Conservation (phyloP, 2,888 invertebrate species). For the Microctonus hyperodae region DNA sequence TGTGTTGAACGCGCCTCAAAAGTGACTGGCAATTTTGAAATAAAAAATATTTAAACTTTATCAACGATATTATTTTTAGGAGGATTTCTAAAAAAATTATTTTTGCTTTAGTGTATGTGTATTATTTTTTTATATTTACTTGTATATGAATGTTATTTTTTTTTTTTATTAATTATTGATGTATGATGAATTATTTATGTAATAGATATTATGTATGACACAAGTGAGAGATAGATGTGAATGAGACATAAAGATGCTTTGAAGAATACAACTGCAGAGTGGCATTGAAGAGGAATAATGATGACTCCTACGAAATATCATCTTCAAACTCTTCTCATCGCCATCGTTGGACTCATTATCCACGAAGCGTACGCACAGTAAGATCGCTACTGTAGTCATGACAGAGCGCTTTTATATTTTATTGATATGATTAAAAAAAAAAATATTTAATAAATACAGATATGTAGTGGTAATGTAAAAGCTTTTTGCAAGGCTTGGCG, state of each 20-base stretch:
- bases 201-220: background rate
- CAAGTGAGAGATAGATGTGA: background rate
- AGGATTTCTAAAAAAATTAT: too few species aligned
- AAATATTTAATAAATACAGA: slow-evolving; percentile 5
- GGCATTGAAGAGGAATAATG: background rate
- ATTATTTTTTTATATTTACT: too few species aligned
- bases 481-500: slow-evolving; percentile 10
- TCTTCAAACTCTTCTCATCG: slow-evolving; percentile 17
- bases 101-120: too few species aligned
- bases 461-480: slow-evolving; percentile 1
- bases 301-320: slow-evolving; percentile 18
- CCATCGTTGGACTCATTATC: slow-evolving; percentile 33
- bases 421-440: background rate
- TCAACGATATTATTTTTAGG: background rate
- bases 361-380: slow-evolving; percentile 56
- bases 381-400: slow-evolving; percentile 44
- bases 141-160: too few species aligned
- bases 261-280: slow-evolving; percentile 11
- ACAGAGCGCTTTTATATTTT: slow-evolving; percentile 16
- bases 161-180: too few species aligned
- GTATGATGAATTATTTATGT: too few species aligned
- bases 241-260: slow-evolving; percentile 18
- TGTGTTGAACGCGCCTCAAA: slow-evolving; percentile 49
- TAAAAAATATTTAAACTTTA: background rate
- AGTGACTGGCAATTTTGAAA: slow-evolving; percentile 29